Percentiles rank a stretch among this genome's conserved stretches.
These are phyloP conservation scores for Clepsis dumicolana DNA, from an alignment of 2,888 invertebrate species.

Conservation along the genomic window DNA sequence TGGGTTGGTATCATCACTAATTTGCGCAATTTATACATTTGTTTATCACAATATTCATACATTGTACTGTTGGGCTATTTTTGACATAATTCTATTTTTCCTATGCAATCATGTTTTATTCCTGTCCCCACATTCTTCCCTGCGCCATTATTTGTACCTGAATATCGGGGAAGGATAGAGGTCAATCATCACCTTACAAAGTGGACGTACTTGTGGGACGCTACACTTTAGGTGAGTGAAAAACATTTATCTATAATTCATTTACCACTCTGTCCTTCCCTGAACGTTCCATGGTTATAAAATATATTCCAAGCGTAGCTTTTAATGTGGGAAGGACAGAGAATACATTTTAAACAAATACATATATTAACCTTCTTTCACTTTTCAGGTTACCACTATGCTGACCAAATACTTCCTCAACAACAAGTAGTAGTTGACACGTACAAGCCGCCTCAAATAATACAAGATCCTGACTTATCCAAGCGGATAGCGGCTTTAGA, in stretches of 20 bases:
- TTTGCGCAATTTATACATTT: constrained; percentile 27
- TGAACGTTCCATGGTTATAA: constrained; percentile 63
- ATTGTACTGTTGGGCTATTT: constrained; percentile 55
- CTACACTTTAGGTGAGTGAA: constrained; percentile 83
- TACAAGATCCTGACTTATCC: constrained; percentile 66
- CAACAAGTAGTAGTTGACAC: constrained; percentile 58
- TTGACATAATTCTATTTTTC: constrained; percentile 68
- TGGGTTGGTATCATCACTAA: constrained; percentile 35
- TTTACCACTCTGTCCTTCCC: constrained; percentile 88
- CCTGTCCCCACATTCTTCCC: constrained; percentile 73
- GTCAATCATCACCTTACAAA: constrained; percentile 80
- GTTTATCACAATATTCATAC: constrained; percentile 27
- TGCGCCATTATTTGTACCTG: constrained; percentile 50
- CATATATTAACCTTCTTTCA: constrained; percentile 41
- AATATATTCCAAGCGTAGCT: constrained; percentile 45
- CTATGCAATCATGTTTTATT: constrained; percentile 59
- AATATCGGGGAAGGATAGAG: constrained; percentile 82
- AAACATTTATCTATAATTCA: constrained; percentile 59
- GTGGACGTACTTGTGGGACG: constrained; percentile 72
- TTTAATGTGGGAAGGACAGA: constrained; percentile 82
- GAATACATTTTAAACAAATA: constrained; percentile 47
- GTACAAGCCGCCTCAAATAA: constrained; percentile 67
- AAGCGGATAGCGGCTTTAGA: constrained; percentile 75
- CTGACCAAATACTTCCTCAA: constrained; percentile 57
- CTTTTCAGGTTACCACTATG: constrained; percentile 74